phyloP scores from a whole-genome alignment of 2,113 vertebrate genomes.

The Motacilla tschutschensis region DNA sequence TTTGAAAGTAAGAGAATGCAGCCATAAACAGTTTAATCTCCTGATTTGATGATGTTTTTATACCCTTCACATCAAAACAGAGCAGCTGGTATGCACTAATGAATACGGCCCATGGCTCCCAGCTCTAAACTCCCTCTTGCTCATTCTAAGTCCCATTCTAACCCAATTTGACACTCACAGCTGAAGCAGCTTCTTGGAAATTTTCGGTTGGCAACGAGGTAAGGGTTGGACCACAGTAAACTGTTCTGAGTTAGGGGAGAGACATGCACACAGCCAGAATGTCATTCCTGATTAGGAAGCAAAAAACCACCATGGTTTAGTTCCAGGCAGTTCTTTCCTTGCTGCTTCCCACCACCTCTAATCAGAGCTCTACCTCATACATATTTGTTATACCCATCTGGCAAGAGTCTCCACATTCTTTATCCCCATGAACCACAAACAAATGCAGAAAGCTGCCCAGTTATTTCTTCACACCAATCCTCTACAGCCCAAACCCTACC shows the following conservation, averaged over 20 bases:
- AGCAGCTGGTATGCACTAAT: neutral
- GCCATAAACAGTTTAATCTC: neutral
- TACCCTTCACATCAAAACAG: neutral
- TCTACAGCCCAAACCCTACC: neutral
- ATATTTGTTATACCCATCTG: neutral
- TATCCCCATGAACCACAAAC: neutral
- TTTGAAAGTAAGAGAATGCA: neutral
- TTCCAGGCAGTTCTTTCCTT: neutral
- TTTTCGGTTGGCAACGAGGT: neutral
- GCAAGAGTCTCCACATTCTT: neutral
- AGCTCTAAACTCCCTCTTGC: neutral
- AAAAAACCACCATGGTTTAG: rapidly evolving
- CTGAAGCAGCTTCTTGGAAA: neutral
- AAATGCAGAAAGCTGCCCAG: neutral
- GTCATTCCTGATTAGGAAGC: neutral
- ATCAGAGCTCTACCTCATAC: neutral
- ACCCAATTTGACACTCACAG: neutral
- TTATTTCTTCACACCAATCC: neutral
- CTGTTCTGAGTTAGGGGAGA: neutral
- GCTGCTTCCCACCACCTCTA: neutral
- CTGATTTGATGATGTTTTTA: neutral
- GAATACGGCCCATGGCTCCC: neutral
- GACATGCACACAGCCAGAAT: neutral
- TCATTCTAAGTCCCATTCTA: neutral
- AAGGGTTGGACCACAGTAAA: neutral